These are phyloP conservation scores for Mesocricetus auratus DNA, from an alignment of 2,113 vertebrate species.

Conservation along the genomic window DNA sequence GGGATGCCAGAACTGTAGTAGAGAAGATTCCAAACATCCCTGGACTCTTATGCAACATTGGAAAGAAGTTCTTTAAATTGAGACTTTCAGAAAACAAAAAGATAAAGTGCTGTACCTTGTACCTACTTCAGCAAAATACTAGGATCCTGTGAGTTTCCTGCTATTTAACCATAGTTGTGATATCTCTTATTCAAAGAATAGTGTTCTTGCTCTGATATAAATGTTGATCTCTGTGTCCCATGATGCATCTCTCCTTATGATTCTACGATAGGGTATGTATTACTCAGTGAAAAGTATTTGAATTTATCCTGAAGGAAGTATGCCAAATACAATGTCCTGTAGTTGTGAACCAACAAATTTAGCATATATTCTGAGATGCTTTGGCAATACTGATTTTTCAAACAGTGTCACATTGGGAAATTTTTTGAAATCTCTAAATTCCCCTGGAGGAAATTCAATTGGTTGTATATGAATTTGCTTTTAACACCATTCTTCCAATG, in stretches of 20 bases:
- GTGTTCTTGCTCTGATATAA: background rate
- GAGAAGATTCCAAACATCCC: background rate
- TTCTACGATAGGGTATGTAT: background rate
- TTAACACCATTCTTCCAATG: background rate
- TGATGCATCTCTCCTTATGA: background rate
- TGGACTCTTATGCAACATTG: background rate
- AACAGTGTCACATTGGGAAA: background rate
- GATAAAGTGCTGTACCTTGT: background rate
- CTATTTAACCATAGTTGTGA: background rate
- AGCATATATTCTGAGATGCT: background rate
- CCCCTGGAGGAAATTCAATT: constrained; percentile 29
- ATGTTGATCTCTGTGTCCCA: background rate
- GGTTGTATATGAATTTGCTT: background rate
- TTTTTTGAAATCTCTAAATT: background rate
- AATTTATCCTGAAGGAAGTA: background rate
- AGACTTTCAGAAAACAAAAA: background rate
- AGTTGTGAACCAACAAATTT: background rate
- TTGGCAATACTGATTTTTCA: background rate
- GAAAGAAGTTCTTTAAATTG: background rate
- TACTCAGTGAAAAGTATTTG: background rate
- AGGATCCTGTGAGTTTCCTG: background rate
- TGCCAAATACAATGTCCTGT: background rate
- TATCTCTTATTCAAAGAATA: background rate
- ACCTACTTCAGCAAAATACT: background rate
- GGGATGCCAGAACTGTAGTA: background rate